Evolutionary conservation across 2,797 vertebrate species (phyloP).

Genomic region (Saxicola maurus): DNA sequence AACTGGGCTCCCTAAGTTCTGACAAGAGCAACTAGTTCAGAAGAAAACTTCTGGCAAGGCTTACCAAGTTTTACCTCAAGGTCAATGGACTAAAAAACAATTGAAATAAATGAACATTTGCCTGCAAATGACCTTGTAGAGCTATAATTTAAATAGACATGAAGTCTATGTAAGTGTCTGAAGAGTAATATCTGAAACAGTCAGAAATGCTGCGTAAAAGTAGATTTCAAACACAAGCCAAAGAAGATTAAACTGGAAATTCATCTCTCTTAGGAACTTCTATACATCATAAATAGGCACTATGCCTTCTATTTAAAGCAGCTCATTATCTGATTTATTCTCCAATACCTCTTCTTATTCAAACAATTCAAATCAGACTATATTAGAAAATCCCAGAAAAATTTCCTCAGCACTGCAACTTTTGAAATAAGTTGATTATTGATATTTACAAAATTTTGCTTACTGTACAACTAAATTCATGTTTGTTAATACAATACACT

Average conservation of each 20-base stretch:
- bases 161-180: background rate
- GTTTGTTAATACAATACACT: background rate
- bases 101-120: background rate
- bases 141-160: background rate
- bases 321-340: conserved; percentile 43
- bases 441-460: conserved; percentile 16
- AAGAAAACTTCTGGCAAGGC: background rate
- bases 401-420: background rate
- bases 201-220: background rate
- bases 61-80: background rate
- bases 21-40: background rate
- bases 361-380: conserved; percentile 14
- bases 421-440: conserved; percentile 3
- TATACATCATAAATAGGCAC: conserved; percentile 14
- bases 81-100: background rate
- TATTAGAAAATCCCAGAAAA: conserved; percentile 7
- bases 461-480: background rate
- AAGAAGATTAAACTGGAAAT: conserved; percentile 38
- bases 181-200: background rate
- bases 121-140: background rate
- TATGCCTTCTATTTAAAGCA: conserved; percentile 10
- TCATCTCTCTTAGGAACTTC: conserved; percentile 7
- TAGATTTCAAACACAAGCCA: conserved; percentile 31
- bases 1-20: background rate
- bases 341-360: conserved; percentile 1